Evolutionary conservation across 2,113 vertebrate genomes (phyloP).

Genomic region (Stomatorhinus ivindoensis): DNA sequence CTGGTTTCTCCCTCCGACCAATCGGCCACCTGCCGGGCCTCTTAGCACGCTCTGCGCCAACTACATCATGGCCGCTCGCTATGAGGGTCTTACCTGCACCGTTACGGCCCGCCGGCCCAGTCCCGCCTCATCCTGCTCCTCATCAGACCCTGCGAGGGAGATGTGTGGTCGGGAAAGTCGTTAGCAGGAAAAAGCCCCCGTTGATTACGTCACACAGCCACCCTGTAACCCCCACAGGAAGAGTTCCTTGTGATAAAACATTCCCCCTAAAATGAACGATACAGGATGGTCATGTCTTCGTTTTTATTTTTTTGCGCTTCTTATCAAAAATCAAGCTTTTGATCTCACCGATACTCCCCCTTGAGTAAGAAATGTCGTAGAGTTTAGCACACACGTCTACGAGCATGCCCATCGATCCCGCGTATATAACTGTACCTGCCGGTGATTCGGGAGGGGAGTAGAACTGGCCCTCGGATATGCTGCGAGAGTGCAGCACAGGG

Average conservation of each 20-base stretch:
- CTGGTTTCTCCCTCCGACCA: neutral
- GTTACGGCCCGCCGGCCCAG: conserved; percentile 54
- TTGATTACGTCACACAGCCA: neutral
- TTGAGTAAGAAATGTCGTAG: neutral
- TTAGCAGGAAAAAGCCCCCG: neutral
- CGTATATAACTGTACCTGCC: conserved; percentile 64
- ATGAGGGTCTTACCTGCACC: conserved; percentile 42
- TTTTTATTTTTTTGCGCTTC: neutral
- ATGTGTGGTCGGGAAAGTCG: neutral
- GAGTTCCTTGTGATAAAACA: neutral
- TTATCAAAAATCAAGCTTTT: too few species aligned
- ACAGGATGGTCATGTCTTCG: neutral
- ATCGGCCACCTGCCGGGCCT: neutral
- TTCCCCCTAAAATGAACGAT: neutral
- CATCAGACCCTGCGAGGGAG: conserved; percentile 54
- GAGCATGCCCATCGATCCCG: neutral
- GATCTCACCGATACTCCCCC: neutral
- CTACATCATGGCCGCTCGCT: too few species aligned
- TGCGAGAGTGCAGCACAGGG: conserved; percentile 66
- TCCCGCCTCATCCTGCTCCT: conserved; percentile 63
- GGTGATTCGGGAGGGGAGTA: conserved; percentile 92
- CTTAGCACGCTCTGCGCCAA: neutral
- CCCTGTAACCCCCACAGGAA: neutral
- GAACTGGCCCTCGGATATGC: conserved; percentile 86
- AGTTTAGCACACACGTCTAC: neutral